These are phyloP conservation scores for Liolophura sinensis DNA, from an alignment of 1,140 invertebrate genomes.

Conservation along the genomic window DNA sequence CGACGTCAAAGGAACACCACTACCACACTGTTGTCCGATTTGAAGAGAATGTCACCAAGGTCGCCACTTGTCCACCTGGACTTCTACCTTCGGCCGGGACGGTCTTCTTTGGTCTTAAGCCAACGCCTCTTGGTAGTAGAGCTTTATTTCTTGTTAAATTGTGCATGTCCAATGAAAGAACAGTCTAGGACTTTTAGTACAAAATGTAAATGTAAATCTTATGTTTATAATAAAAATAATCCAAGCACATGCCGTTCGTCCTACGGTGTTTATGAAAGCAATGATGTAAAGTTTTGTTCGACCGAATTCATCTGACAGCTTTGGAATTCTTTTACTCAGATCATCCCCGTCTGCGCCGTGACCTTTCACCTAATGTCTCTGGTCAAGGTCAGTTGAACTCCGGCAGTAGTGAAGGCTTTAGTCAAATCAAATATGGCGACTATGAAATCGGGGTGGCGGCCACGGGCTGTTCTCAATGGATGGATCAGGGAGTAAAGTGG, in stretches of 20 bases:
- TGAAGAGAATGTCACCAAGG: constrained; percentile 19
- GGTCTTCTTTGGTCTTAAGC: constrained; percentile 12
- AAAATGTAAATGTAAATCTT: too few species aligned
- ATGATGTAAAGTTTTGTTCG: too few species aligned
- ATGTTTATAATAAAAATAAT: too few species aligned
- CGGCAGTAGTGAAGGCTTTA: too few species aligned
- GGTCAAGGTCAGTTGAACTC: too few species aligned
- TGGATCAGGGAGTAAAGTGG: constrained; percentile 8
- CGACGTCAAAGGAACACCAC: constrained; percentile 16
- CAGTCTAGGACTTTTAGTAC: too few species aligned
- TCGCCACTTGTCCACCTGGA: background rate
- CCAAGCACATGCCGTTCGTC: too few species aligned
- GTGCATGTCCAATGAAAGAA: too few species aligned
- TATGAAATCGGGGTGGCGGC: too few species aligned
- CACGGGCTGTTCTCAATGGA: constrained; percentile 25
- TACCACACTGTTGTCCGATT: constrained; percentile 7
- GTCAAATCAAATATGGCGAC: too few species aligned
- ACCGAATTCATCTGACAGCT: background rate
- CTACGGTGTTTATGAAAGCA: too few species aligned
- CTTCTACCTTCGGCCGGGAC: constrained; percentile 10
- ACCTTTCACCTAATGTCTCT: constrained; percentile 7
- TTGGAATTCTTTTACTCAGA: constrained; percentile 12
- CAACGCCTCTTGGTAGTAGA: constrained; percentile 7
- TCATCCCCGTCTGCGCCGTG: constrained; percentile 12
- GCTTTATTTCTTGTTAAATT: too few species aligned